These are phyloP conservation scores for Nemoura dubitans DNA, from an alignment of 2,888 invertebrate species.

Conservation along the genomic window DNA sequence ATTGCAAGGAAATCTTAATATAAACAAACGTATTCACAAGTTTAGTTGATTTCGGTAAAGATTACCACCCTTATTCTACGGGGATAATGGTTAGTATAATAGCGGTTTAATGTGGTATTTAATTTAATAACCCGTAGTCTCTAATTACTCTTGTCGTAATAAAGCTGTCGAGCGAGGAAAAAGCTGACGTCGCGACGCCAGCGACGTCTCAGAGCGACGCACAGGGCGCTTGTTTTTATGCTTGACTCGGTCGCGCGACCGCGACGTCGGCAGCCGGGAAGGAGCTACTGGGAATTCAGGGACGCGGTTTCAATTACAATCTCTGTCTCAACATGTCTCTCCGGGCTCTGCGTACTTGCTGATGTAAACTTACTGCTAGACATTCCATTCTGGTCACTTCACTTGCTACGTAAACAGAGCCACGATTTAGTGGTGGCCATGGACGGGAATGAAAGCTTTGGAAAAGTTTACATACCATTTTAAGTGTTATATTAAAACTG, in stretches of 20 bases:
- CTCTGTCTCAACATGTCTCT: neutral
- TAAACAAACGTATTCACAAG: too few species aligned
- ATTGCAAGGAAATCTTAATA: too few species aligned
- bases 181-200: conserved; percentile 2
- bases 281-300: neutral
- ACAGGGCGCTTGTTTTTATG: neutral
- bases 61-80: neutral
- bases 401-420: neutral
- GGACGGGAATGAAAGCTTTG: neutral
- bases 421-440: neutral
- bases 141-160: conserved; percentile 17
- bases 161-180: conserved; percentile 14
- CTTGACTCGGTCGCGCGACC: neutral
- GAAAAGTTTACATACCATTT: too few species aligned
- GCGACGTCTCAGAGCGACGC: neutral
- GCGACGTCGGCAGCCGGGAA: neutral
- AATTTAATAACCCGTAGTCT: conserved; percentile 7
- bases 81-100: neutral
- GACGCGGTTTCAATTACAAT: conserved; percentile 12
- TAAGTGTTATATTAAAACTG: too few species aligned
- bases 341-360: neutral
- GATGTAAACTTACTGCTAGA: neutral
- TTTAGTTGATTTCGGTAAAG: neutral
- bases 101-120: neutral
- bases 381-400: conserved; percentile 12